phyloP scores from a whole-genome alignment of 2,888 invertebrate genomes.

The Tridacna gigas region DNA sequence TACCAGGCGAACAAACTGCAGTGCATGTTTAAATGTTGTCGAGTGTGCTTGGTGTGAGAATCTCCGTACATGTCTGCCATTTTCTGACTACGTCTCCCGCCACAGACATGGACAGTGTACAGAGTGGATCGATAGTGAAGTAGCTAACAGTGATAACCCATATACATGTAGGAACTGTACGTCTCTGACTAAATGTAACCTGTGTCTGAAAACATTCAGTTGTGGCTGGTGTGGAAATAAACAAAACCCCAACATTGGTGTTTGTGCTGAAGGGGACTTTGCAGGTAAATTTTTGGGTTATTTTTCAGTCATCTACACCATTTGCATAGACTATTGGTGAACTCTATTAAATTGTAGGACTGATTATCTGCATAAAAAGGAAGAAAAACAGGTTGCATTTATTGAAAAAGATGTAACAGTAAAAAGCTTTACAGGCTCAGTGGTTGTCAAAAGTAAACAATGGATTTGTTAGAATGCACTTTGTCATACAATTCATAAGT shows the following conservation, averaged over 20 bases:
- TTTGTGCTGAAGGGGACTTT: constrained; percentile 82
- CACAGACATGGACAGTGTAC: constrained; percentile 97
- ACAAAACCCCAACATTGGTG: constrained; percentile 94
- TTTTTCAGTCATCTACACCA: too few species aligned
- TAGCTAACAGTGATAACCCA: constrained; percentile 54
- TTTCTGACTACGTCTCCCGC: constrained; percentile 97
- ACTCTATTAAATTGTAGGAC: too few species aligned
- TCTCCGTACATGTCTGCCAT: constrained; percentile 95
- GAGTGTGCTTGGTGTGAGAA: constrained; percentile 98
- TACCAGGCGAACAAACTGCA: constrained; percentile 79
- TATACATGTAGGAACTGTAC: constrained; percentile 78
- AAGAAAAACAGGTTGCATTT: too few species aligned
- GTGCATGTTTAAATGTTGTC: constrained; percentile 91
- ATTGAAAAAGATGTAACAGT: too few species aligned
- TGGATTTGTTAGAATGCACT: too few species aligned
- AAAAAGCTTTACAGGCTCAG: too few species aligned
- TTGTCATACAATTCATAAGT: too few species aligned
- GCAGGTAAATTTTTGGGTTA: constrained; percentile 67
- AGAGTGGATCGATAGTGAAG: constrained; percentile 92
- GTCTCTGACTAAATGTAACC: constrained; percentile 76
- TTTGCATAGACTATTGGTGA: too few species aligned
- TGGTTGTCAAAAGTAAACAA: too few species aligned
- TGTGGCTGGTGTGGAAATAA: constrained; percentile 98
- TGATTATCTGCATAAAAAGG: too few species aligned
- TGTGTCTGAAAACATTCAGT: constrained; percentile 92